A percentile compares a stretch with the other conserved stretches of the same genome.
These are phyloP conservation scores for Holocentrus rufus DNA, from an alignment of 2,797 vertebrate genomes.

Conservation along the genomic window DNA sequence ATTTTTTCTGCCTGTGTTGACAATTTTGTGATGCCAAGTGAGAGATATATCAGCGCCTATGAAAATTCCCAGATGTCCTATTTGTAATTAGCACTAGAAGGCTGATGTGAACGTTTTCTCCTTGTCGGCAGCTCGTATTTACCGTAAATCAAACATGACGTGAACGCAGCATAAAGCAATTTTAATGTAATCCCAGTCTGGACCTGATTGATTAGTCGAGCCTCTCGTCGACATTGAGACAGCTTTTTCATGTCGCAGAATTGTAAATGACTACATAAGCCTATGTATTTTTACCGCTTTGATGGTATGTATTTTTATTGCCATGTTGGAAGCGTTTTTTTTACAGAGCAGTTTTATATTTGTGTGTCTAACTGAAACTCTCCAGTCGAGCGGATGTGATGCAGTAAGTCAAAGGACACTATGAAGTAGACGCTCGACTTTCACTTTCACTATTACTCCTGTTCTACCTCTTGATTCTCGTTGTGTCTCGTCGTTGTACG, in stretches of 20 bases:
- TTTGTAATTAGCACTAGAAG: too few species aligned
- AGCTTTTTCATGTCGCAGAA: slow-evolving; percentile 47
- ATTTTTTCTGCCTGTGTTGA: too few species aligned
- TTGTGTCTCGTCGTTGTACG: slow-evolving; percentile 15
- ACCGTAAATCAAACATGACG: too few species aligned
- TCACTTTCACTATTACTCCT: slow-evolving; percentile 38
- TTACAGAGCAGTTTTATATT: slow-evolving; percentile 41
- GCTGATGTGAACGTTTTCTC: too few species aligned
- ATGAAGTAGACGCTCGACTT: slow-evolving; percentile 26
- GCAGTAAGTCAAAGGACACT: background rate
- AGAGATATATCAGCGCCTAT: too few species aligned
- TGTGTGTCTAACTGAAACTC: slow-evolving; percentile 53
- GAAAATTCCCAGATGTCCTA: too few species aligned
- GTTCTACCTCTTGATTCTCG: slow-evolving; percentile 69
- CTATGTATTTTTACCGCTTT: slow-evolving; percentile 35
- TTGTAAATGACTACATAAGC: slow-evolving; percentile 48
- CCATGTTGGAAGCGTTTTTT: slow-evolving; percentile 42
- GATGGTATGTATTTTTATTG: slow-evolving; percentile 37
- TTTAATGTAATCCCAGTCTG: slow-evolving; percentile 43
- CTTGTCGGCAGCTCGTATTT: too few species aligned
- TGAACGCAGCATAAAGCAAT: slow-evolving; percentile 24
- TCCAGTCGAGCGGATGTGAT: slow-evolving; percentile 35
- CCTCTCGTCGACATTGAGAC: slow-evolving; percentile 31
- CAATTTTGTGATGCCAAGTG: too few species aligned
- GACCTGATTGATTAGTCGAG: slow-evolving; percentile 37